Evolutionary conservation across 92 coral and sea anemone genomes (phyloP), one percentile per base, ranked within the genome.

Genomic region (Porites rus): DNA sequence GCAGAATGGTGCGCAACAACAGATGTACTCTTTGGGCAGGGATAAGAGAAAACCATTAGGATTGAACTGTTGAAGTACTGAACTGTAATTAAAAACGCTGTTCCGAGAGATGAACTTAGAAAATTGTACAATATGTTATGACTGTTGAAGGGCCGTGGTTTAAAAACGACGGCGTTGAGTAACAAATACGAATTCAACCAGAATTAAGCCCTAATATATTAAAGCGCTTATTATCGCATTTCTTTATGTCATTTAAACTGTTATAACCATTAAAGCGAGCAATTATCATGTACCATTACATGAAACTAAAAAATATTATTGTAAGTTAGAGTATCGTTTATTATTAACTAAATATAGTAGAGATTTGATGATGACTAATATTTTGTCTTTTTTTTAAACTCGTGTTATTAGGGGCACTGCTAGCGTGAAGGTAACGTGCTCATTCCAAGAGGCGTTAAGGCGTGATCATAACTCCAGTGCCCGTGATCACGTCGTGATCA

Each of bases 1-100:
- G 86, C 46, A 66, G 86, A 67, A 81, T 81, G 86, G 86, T 81
- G 22, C 86, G 86, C 76, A 81, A 81, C 56, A 51, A 67, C 67
- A 81, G 72, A 58, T 82, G 77, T 65, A 46, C 20, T 82, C 59
- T 82, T 22, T 82, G 78, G 86, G 86, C 69, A 69, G 87, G 87
- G 56, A 22, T 73, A 63, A 83, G 61, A 28, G 31, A 28, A 28
- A 2, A 28, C 31, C 31, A 28, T 28, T 1, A 28, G 3, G 31
- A 28, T 28, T 28, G 31, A 28, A 28, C 31, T 1, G 31, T 28
- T 28, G 31, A 28, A 2, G 31, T 28, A 28, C 31, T 28, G 31
- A 28, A 28, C 31, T 28, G 31, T 28, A 28, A 28, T 28, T 28
- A 28, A 28, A 28, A 28, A 28, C 31, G 31, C 2, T 28, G 31